These are phyloP conservation scores for Anagyrus pseudococci DNA, from an alignment of 2,888 invertebrate genomes.

Conservation along the genomic window DNA sequence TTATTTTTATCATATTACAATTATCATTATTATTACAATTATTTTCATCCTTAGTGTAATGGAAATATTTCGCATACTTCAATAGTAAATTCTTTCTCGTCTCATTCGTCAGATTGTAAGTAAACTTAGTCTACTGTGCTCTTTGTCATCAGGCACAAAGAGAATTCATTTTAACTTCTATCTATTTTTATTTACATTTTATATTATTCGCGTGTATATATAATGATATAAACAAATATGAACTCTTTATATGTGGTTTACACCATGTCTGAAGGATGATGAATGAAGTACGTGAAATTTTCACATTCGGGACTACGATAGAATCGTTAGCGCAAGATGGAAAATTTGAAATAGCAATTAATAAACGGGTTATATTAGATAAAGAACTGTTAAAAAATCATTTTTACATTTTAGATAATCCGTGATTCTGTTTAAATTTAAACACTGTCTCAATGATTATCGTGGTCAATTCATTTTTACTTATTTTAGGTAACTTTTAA, in stretches of 20 bases:
- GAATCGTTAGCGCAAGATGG: conserved; percentile 19
- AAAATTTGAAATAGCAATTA: conserved; percentile 16
- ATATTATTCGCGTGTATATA: conserved; percentile 38
- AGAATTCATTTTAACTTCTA: conserved; percentile 32
- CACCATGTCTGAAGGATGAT: conserved; percentile 22
- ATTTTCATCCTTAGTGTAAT: conserved; percentile 28
- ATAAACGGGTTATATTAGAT: conserved; percentile 17
- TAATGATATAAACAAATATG: conserved; percentile 27
- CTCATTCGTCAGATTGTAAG: conserved; percentile 16
- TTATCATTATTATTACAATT: too few species aligned
- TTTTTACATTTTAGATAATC: neutral
- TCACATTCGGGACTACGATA: conserved; percentile 24
- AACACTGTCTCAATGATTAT: neutral
- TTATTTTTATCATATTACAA: neutral
- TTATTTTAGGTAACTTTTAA: neutral
- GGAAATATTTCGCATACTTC: conserved; percentile 20
- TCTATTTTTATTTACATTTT: conserved; percentile 35
- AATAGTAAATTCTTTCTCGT: conserved; percentile 24
- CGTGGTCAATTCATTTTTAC: neutral
- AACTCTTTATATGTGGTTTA: conserved; percentile 34
- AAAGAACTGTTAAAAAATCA: neutral
- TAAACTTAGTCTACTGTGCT: conserved; percentile 2
- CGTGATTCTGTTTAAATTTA: neutral
- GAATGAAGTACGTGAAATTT: conserved; percentile 21
- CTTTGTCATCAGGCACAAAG: conserved; percentile 12